These are phyloP conservation scores for Gymnocypris eckloni DNA, from an alignment of 2,797 vertebrate species.

Conservation along the genomic window DNA sequence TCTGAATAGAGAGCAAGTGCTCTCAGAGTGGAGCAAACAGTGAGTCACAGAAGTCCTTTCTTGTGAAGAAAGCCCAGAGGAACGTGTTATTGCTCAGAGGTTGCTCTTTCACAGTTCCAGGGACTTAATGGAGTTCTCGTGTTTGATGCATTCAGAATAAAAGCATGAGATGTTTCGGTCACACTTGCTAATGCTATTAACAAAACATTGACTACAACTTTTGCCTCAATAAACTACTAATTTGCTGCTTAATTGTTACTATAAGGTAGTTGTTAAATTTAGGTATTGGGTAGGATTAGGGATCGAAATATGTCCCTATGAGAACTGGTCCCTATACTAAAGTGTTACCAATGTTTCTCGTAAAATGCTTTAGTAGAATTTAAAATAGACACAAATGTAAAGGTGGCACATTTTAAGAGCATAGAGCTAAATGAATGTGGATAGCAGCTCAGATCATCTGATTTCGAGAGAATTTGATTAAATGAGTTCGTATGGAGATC, in stretches of 20 bases:
- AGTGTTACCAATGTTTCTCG: not conserved
- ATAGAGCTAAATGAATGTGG: not conserved
- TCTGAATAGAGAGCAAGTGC: constrained; percentile 1
- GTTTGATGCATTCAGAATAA: not conserved
- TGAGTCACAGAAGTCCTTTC: not conserved
- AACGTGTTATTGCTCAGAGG: not conserved
- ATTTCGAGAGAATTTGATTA: not conserved
- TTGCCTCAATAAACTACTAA: not conserved
- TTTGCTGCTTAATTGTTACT: not conserved
- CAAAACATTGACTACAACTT: not conserved
- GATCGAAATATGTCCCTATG: too few species aligned
- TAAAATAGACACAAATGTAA: not conserved
- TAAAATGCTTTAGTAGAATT: not conserved
- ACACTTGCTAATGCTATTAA: not conserved
- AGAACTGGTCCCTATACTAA: too few species aligned
- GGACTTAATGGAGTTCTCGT: constrained; percentile 14
- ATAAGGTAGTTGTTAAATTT: too few species aligned
- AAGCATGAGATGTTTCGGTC: not conserved
- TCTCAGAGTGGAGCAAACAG: not conserved
- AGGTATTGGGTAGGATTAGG: too few species aligned
- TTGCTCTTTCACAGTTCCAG: not conserved
- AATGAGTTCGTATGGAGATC: not conserved
- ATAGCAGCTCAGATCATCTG: not conserved
- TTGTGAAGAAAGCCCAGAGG: not conserved
- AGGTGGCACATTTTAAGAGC: not conserved